These are phyloP conservation scores for Drosophila heteroneura DNA, from an alignment of 2,888 invertebrate species.

Conservation along the genomic window DNA sequence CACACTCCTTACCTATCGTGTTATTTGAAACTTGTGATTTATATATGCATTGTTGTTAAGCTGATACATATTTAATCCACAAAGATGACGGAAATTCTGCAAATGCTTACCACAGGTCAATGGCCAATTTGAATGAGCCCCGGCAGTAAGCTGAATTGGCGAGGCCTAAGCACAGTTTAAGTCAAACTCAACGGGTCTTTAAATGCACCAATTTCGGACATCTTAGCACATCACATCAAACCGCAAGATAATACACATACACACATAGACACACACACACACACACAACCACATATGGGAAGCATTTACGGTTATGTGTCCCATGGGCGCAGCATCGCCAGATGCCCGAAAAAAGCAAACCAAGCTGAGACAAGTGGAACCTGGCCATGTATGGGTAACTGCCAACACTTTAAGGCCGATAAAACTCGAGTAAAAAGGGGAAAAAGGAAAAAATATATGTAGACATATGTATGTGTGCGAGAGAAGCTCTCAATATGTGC, in stretches of 20 bases:
- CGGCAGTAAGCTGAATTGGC: constrained; percentile 51
- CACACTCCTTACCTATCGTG: neutral
- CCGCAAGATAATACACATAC: constrained; percentile 31
- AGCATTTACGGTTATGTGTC: constrained; percentile 77
- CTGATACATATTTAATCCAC: neutral
- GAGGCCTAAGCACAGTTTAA: constrained; percentile 58
- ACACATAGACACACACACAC: constrained; percentile 5
- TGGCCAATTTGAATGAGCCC: constrained; percentile 31
- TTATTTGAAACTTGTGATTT: neutral
- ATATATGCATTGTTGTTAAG: neutral
- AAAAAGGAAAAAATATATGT: constrained; percentile 14
- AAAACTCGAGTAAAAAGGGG: constrained; percentile 72
- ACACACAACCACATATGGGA: constrained; percentile 19
- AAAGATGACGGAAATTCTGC: neutral
- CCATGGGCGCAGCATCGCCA: constrained; percentile 62
- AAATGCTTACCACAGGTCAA: constrained; percentile 5
- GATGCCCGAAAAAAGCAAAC: constrained; percentile 41
- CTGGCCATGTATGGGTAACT: constrained; percentile 49
- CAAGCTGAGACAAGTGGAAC: constrained; percentile 28
- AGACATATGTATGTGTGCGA: constrained; percentile 9
- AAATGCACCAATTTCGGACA: constrained; percentile 67
- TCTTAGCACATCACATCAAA: constrained; percentile 45
- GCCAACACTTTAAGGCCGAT: constrained; percentile 77
- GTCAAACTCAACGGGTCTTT: constrained; percentile 58
- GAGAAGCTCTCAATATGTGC: constrained; percentile 32